These are phyloP conservation scores for Diorhabda carinulata DNA, from an alignment of 1,140 invertebrate genomes.

Conservation along the genomic window DNA sequence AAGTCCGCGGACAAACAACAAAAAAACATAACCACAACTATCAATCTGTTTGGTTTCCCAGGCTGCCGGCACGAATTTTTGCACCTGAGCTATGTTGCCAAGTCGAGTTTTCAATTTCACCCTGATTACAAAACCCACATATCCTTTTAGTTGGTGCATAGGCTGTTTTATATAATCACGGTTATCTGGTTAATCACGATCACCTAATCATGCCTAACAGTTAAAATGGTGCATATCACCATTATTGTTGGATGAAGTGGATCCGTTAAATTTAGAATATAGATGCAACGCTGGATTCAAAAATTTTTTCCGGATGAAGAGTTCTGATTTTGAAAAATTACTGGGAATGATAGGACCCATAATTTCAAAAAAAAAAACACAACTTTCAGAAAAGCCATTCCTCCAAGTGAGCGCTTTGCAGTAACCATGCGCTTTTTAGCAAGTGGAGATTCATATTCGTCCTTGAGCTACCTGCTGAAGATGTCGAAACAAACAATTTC, in stretches of 20 bases:
- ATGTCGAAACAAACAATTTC: conserved; percentile 41
- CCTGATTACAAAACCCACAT: no score
- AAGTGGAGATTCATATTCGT: conserved; percentile 38
- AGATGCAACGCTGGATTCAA: conserved; percentile 12
- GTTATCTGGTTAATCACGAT: no score
- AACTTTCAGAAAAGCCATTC: conserved; percentile 34
- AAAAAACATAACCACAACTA: no score
- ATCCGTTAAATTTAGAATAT: conserved; percentile 7
- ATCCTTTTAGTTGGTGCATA: no score
- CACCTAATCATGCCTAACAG: no score
- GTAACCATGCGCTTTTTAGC: conserved; percentile 40
- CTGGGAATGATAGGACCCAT: conserved; percentile 27
- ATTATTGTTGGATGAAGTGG: not conserved
- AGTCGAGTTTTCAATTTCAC: no score
- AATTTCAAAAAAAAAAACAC: conserved; percentile 37
- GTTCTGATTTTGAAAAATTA: conserved; percentile 35
- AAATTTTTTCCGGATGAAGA: conserved; percentile 32
- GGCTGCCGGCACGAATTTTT: no score
- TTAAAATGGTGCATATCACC: no score
- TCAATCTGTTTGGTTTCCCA: no score
- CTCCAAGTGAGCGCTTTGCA: conserved; percentile 32
- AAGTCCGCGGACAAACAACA: no score
- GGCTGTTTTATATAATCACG: no score
- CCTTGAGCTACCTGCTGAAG: conserved; percentile 34
- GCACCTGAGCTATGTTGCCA: no score